Conservation (phyloP, 2,113 vertebrate species). For the Oryzias curvinotus region DNA sequence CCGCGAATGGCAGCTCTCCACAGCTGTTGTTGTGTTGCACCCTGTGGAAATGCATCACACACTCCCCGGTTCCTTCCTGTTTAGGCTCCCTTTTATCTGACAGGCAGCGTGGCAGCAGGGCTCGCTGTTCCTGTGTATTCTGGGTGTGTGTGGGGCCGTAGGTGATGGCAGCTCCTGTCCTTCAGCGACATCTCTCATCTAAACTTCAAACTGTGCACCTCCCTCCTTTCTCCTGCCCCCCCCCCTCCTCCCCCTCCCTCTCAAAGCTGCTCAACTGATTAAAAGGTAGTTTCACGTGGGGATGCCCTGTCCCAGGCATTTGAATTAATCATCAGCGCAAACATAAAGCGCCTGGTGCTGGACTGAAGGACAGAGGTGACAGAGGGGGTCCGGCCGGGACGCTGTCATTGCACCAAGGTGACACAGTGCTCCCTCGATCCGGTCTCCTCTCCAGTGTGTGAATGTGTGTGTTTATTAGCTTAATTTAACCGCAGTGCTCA, state of each 20-base stretch:
- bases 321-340: slow-evolving; percentile 45
- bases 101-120: slow-evolving; percentile 56
- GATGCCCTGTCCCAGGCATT: slow-evolving; percentile 41
- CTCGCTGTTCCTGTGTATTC: slow-evolving; percentile 7
- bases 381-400: slow-evolving; percentile 58
- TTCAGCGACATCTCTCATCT: slow-evolving; percentile 55
- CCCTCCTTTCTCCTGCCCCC: slow-evolving; percentile 1
- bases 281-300: slow-evolving; percentile 42
- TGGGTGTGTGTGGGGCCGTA: slow-evolving; percentile 34
- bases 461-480: slow-evolving; percentile 61
- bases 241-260: not conserved
- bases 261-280: slow-evolving; percentile 39
- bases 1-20: slow-evolving; percentile 63
- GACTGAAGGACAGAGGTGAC: slow-evolving; percentile 64
- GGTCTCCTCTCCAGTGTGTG: slow-evolving; percentile 49
- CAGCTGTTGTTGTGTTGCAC: slow-evolving; percentile 67
- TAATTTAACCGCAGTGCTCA: slow-evolving; percentile 60
- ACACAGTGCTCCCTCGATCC: slow-evolving; percentile 25
- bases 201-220: slow-evolving; percentile 45
- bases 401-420: slow-evolving; percentile 71
- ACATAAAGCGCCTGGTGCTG: slow-evolving; percentile 25
- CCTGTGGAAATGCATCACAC: slow-evolving; percentile 60
- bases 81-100: slow-evolving; percentile 72
- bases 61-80: slow-evolving; percentile 61
- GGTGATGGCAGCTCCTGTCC: slow-evolving; percentile 56